Base-by-base conservation (phyloP, 1,140 invertebrate genomes). In the Oppia nitens region DNA sequence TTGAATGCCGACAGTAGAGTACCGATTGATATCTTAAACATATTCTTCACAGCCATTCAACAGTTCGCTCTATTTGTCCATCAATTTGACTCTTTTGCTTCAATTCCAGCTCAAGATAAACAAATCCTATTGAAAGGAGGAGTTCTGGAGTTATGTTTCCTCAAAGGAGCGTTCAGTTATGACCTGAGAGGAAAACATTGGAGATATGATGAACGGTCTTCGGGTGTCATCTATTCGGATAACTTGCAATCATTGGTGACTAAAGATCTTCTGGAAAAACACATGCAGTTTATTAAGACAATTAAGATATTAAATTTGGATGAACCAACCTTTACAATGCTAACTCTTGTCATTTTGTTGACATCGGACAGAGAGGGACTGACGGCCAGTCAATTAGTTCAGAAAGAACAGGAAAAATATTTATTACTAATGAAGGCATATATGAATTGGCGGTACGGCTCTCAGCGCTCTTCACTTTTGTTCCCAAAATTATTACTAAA, bases 401-500 rank as follows among this genome's bases (percentile, higher is more conserved):
- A 67, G 11, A 60, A 68, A 45, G 69, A 74, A 61, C 75, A 77
- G 64, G 75, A 76, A 53, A 71, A 72, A 47, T 77, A 76, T 63
- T 70, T 75, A 2, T 54, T 70, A n/a, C 64, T 77, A 3, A 66
- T 78, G 27, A 65, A 71, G 55, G 68, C 69, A 21, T 78, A 78
- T 64, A 68, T 77, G 54, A 66, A 68, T 47, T 76, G 74, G 66
- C 69, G 71, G 45, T 74, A 73, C 62, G 72, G 74, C 12, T 54
- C 64, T 27, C 61, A 65, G 27, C 59, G 67, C 20, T 71, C 72
- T 21, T 57, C 67, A 24, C 62, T 66, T 32, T 61, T 76, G 53
- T 78, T 73, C 64, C 73, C 76, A 17, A 74, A 75, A 63, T 67
- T 77, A 50, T 67, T 76, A n/a, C 71, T 76, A 64, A 75, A 74